Percentiles rank a stretch among this genome's conserved stretches.
Evolutionary conservation across 2,888 invertebrate genomes (phyloP).

Genomic region (Abrostola tripartita): DNA sequence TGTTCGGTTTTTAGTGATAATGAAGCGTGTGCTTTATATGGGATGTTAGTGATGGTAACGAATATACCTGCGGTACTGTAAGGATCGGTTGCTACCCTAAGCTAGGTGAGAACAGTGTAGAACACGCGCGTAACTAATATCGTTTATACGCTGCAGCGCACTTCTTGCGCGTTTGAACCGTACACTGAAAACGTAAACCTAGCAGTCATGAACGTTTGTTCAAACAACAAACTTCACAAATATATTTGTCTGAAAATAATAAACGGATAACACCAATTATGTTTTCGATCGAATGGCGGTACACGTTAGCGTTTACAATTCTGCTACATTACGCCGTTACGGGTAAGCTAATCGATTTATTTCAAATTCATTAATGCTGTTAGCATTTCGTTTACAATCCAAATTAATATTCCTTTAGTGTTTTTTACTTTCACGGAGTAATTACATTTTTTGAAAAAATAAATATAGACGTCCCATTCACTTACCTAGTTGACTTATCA

Average conservation of each 20-base stretch:
- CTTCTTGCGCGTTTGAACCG: slow-evolving; percentile 33
- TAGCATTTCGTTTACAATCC: slow-evolving; percentile 11
- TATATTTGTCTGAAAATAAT: slow-evolving; percentile 37
- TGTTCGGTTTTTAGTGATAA: background rate
- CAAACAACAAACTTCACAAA: slow-evolving; percentile 46
- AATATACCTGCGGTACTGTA: slow-evolving; percentile 13
- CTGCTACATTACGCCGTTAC: slow-evolving; percentile 39
- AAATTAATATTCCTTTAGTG: slow-evolving; percentile 9
- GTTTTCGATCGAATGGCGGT: slow-evolving; percentile 34
- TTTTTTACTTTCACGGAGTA: slow-evolving; percentile 16
- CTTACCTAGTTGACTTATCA: no score
- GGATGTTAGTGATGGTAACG: slow-evolving; percentile 11
- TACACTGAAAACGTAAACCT: slow-evolving; percentile 24
- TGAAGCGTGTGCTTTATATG: background rate
- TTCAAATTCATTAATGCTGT: slow-evolving; percentile 39
- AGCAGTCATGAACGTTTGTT: slow-evolving; percentile 53
- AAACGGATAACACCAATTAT: slow-evolving; percentile 44
- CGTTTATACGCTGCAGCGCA: slow-evolving; percentile 51
- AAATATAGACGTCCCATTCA: no score
- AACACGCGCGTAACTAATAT: slow-evolving; percentile 56
- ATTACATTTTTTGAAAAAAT: background rate
- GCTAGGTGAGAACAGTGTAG: slow-evolving; percentile 37
- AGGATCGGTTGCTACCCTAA: slow-evolving; percentile 43
- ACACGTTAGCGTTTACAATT: slow-evolving; percentile 35
- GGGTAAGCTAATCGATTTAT: slow-evolving; percentile 58